A percentile compares a stretch with the other conserved stretches of the same genome.
phyloP scores from a whole-genome alignment of 2,113 vertebrate species.

The Triplophysa tibetana region DNA sequence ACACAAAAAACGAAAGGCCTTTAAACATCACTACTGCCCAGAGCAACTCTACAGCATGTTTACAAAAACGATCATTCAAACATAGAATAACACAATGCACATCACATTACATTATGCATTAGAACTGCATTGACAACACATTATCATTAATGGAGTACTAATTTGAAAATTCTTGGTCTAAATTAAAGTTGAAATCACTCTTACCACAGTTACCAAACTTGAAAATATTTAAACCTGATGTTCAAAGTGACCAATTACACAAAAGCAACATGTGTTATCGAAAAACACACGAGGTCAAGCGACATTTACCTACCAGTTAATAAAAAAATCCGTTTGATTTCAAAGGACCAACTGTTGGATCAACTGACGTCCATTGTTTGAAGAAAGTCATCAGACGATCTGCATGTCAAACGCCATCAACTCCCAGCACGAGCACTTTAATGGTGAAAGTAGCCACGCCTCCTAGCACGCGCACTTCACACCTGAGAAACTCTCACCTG shows the following conservation, averaged over 20 bases:
- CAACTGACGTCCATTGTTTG: background rate
- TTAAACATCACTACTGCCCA: background rate
- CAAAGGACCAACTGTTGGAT: background rate
- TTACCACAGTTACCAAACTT: background rate
- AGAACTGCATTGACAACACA: no score
- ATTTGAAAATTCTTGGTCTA: no score
- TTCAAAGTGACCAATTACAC: background rate
- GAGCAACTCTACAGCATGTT: background rate
- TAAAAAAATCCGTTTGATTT: background rate
- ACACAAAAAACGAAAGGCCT: background rate
- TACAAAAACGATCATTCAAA: background rate
- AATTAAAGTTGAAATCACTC: no score
- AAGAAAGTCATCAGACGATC: background rate
- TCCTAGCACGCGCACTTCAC: background rate
- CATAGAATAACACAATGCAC: background rate
- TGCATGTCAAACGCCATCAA: background rate
- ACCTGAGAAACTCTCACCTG: background rate
- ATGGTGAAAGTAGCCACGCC: conserved; percentile 32
- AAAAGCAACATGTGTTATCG: background rate
- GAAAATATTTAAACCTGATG: background rate
- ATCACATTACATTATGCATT: background rate
- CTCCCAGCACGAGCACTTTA: conserved; percentile 16
- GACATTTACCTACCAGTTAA: background rate
- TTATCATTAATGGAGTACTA: no score
- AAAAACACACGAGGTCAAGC: background rate